Base-by-base conservation (phyloP, 2,113 vertebrate species). In the Rhabdomys dilectus region DNA sequence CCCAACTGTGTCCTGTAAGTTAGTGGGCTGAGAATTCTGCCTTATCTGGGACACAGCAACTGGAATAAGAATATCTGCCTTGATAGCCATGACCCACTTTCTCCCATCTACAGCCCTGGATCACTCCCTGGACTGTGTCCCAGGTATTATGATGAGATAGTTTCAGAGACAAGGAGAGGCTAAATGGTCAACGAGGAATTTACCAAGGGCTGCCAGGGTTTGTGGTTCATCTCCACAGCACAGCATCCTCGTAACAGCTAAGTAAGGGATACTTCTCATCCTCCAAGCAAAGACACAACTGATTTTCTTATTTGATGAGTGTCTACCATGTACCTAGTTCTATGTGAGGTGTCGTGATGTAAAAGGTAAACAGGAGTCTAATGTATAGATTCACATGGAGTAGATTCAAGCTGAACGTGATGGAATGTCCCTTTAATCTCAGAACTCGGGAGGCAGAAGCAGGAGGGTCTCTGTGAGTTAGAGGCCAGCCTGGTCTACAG, bases 1-100 rank as follows among this genome's bases (percentile, higher is more conserved):
- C 92, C 88, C 60, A 64, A 53, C 75, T 11, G 88, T 95, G 96
- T 96, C 96, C 92, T 89, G 77, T 87, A 96, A 86, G 96, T 97
- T 96, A 96, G 95, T 92, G 85, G 93, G 76, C 77, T 96, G 88
- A 89, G 85, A 97, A 56, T 22, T 16, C 86, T 75, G 91, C 92
- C 78, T 87, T 87, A 96, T 97, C 72, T 91, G 78, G 72, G 91
- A 97, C 88, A 91, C 77, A 91, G 56, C 56, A 84, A 56, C 62
- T 91, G 93, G 91, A 92, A 88, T 89, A 87, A 95, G 97, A 97
- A 22, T 96, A 77, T 92, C 82, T 95, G 1, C 86, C 90, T 89
- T 81, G 96, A 96, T 97, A 97, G 68, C 88, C 53, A 78, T 77
- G 45, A 70, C 87, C 92, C 42, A 86, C 70, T 58, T 89, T 70